Evolutionary conservation across 2,888 invertebrate genomes (phyloP), one percentile per base, ranked within the genome.

Genomic region (Drosophila subquinaria): DNA sequence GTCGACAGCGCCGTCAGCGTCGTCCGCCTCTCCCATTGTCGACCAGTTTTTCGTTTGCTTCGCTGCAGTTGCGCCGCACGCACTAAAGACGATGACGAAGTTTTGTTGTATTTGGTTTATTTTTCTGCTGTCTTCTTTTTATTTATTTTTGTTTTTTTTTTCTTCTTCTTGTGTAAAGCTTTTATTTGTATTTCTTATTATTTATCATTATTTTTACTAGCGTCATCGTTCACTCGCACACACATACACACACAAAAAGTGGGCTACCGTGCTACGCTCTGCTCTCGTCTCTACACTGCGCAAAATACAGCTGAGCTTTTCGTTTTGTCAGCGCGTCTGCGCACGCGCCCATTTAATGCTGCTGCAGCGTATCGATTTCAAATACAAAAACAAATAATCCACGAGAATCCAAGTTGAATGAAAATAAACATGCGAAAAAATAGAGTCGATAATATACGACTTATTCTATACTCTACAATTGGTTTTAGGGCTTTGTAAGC

Each of bases 251-350:
- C 69, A 66, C 45, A 72, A 62, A 50, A 75, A 69, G 66, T 79
- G 73, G 73, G 92, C 92, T 92, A 92, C 91, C 76, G 91, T 92
- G 91, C 88, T 91, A 92, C 92, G 92, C 91, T 85, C 33, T 33
- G 64, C 43, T 50, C 62, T 56, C 27, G 6, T 36, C 30, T 47
- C 17, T 66, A 90, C 83, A 84, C 83, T 82, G 87, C 27, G 36
- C 83, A 17, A 86, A 90, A 86, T 64, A 13, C 13, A 6, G 15
- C 55, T 51, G 36, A 23, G 52, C 52, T 66, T 80, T 50, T 17
- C n/a, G 52, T 51, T 52, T 40, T 23, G 35, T 53, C 40, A 30
- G 10, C 35, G 20, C 43, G 13, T 64, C 57, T 56, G 67, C 71
- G 84, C 84, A 69, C 67, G 78, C 69, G 65, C 63, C 63, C 33